Conservation (phyloP, 2,888 invertebrate species). For the Spisula solida region DNA sequence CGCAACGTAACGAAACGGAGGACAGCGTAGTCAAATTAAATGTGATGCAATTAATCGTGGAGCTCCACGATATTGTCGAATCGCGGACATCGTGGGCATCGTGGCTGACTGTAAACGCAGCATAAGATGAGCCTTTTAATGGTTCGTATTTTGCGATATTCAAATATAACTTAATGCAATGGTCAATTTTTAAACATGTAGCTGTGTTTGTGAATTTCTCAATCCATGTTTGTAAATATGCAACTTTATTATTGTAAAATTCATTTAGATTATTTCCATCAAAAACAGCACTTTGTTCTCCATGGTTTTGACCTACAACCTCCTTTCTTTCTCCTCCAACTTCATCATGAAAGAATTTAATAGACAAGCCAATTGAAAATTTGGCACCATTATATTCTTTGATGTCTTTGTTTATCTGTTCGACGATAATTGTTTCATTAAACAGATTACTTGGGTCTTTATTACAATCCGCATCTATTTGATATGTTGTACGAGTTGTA, state of each 20-base stretch:
- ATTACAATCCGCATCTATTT: constrained; percentile 32
- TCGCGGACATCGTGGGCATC: too few relatives aligned
- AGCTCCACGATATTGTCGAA: too few relatives aligned
- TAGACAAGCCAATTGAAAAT: not conserved
- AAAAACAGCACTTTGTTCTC: constrained; percentile 41
- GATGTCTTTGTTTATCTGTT: constrained; percentile 31
- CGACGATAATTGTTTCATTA: constrained; percentile 39
- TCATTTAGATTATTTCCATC: constrained; percentile 18
- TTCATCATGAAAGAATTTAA: constrained; percentile 49
- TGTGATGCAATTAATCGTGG: too few relatives aligned
- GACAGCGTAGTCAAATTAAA: too few relatives aligned
- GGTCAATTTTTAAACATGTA: constrained; percentile 48
- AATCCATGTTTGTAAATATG: constrained; percentile 40
- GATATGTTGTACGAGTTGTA: constrained; percentile 50
- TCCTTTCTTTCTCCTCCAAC: constrained; percentile 30
- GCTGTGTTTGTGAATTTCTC: constrained; percentile 50
- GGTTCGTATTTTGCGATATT: constrained; percentile 55
- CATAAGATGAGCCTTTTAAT: constrained; percentile 59
- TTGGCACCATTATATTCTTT: constrained; percentile 22
- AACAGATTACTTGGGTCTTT: constrained; percentile 50
- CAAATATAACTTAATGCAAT: constrained; percentile 50
- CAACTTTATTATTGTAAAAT: constrained; percentile 23
- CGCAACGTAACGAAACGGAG: too few relatives aligned
- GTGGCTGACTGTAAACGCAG: too few relatives aligned
- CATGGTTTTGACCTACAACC: not conserved